These are phyloP conservation scores for Pomatostomus ruficeps DNA, from an alignment of 2,113 vertebrate species.

Conservation along the genomic window DNA sequence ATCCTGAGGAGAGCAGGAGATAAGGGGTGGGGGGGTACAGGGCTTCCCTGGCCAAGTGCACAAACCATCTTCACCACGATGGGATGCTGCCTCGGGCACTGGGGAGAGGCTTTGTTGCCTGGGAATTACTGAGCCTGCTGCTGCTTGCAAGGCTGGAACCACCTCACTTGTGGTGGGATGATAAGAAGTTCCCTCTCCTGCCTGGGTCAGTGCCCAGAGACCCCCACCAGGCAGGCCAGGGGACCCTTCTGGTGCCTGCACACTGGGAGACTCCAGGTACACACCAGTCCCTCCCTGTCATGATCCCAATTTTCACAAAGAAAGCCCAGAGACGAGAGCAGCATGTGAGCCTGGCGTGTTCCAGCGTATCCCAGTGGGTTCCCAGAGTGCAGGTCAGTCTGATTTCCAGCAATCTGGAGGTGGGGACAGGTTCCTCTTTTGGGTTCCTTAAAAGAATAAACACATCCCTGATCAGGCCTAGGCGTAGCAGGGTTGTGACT, in stretches of 20 bases:
- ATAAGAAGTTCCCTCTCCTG: not conserved
- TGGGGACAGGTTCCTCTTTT: not conserved
- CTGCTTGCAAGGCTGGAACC: not conserved
- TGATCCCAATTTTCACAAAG: not conserved
- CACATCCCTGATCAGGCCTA: not conserved
- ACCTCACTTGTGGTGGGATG: not conserved
- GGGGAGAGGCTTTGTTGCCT: not conserved
- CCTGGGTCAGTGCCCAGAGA: not conserved
- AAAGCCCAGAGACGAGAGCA: not conserved
- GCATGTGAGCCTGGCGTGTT: not conserved
- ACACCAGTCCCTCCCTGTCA: not conserved
- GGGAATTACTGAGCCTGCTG: not conserved
- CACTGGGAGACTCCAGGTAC: accelerated
- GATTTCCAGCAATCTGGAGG: not conserved
- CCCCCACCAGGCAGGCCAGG: not conserved
- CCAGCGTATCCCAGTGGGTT: not conserved
- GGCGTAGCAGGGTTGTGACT: not conserved
- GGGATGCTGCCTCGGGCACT: not conserved
- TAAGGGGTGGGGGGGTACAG: not conserved
- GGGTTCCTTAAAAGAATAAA: not conserved
- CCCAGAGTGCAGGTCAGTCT: not conserved
- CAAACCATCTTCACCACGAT: not conserved
- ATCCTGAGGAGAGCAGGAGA: not conserved
- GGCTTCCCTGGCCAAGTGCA: not conserved
- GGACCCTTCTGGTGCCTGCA: not conserved